A percentile compares a stretch with the other conserved stretches of the same genome.
These are phyloP conservation scores for Helarctos malayanus DNA, from an alignment of 2,797 vertebrate species.

Conservation along the genomic window DNA sequence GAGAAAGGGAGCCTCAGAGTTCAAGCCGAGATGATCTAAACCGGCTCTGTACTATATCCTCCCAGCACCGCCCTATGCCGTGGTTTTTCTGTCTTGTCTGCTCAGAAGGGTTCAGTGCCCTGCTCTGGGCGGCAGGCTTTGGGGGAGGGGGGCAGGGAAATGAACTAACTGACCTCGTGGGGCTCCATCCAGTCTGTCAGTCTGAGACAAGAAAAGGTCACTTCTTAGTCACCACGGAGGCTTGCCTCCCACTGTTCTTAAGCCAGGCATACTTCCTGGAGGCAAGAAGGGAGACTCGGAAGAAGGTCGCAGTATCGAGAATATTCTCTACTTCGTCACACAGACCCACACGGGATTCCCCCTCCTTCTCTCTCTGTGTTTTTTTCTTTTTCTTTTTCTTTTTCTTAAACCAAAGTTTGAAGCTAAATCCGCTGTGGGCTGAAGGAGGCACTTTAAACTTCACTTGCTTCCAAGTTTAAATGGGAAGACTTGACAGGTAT, in stretches of 20 bases:
- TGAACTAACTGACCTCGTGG: not conserved
- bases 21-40: not conserved
- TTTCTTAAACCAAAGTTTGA: conserved; percentile 66
- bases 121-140: not conserved
- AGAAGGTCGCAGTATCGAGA: not conserved
- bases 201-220: not conserved
- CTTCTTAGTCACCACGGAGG: not conserved
- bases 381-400: not conserved
- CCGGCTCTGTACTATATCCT: not conserved
- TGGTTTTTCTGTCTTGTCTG: not conserved
- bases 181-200: not conserved
- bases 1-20: not conserved
- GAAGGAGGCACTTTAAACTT: conserved; percentile 69
- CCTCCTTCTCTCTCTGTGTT: not conserved
- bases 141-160: not conserved
- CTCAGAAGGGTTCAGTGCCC: not conserved
- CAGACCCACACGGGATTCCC: not conserved
- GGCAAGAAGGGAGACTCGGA: not conserved
- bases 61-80: not conserved
- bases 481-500: conserved; percentile 76
- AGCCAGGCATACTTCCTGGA: conserved; percentile 39
- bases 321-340: conserved; percentile 31
- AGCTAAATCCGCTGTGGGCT: conserved; percentile 70
- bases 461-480: conserved; percentile 66
- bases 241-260: not conserved